These are phyloP conservation scores for Iguana delicatissima DNA, from an alignment of 2,797 vertebrate genomes.

Conservation along the genomic window DNA sequence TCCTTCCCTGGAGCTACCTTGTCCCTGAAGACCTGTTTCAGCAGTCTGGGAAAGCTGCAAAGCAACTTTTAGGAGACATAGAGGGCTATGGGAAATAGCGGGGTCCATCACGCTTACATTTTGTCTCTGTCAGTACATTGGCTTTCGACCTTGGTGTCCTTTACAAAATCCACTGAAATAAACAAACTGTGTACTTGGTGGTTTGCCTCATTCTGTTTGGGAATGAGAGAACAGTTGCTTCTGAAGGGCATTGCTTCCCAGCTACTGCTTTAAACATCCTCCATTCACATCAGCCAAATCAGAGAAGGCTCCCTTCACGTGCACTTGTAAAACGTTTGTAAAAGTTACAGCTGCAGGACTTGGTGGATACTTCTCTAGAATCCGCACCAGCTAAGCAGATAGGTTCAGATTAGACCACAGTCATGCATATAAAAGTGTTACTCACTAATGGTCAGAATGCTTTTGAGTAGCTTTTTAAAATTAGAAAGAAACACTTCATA, in stretches of 20 bases:
- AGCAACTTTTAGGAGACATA: not conserved
- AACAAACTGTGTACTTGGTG: conserved; percentile 43
- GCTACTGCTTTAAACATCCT: not conserved
- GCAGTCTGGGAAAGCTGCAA: not conserved
- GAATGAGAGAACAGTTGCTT: conserved; percentile 65
- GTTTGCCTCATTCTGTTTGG: conserved; percentile 68
- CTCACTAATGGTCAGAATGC: conserved; percentile 65
- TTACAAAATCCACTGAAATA: not conserved
- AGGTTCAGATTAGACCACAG: conserved; percentile 75
- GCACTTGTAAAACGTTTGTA: conserved; percentile 9
- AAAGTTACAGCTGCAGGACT: not conserved
- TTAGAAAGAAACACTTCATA: conserved; percentile 77
- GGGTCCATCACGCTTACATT: not conserved
- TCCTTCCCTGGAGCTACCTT: too few species aligned
- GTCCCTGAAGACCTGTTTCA: not conserved
- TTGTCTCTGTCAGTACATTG: not conserved
- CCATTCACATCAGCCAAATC: not conserved
- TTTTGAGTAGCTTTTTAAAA: conserved; percentile 61
- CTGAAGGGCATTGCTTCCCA: not conserved
- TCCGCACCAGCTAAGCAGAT: conserved; percentile 75
- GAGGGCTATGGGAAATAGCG: not conserved
- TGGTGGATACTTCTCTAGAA: conserved; percentile 47
- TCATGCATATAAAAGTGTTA: conserved; percentile 74
- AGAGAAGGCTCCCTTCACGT: not conserved
- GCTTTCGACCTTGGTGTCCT: not conserved